Evolutionary conservation across 2,888 invertebrate genomes (phyloP), one percentile per base, ranked within the genome.

Genomic region (Habroteleia sp.): DNA sequence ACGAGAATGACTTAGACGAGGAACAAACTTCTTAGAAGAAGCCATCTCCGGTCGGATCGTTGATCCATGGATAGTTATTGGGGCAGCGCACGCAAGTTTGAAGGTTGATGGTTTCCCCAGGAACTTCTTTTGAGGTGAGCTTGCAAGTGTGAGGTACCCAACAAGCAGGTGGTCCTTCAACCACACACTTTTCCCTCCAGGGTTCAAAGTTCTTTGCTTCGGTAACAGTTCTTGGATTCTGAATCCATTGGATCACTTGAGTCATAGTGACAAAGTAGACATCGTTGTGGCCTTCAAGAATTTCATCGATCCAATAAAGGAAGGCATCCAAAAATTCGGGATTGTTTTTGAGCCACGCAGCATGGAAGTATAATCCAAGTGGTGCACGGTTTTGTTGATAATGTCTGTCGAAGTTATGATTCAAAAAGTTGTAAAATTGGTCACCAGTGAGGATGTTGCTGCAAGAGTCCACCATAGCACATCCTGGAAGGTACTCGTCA

Each of bases 251-350:
- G 81, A 97, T 96, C 3, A 96, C 96, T 89, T 96, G 96, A n/a
- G 97, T 97, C 96, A 96, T 97, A 69, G 97, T 97, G 8, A 96
- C 95, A 88, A 97, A 97, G 90, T 96, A 97, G 5, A 97, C 97
- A 86, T 97, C 97, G 79, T 95, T 95, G 90, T 96, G 95, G 79
- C 93, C 94, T 80, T 92, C 90, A 27, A 96, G 90, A 69, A 96
- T 92, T 89, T 97, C 97, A 87, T 97, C 97, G 84, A 97, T 94
- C 97, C 97, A 97, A 88, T 94, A 96, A 11, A 96, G 90, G 92
- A 97, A 97, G 52, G 96, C 96, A 85, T 97, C 97, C 77, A 97
- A 90, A 88, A 93, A 96, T 89, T 97, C 97, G 37, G 96, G 96
- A 86, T 97, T 96, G 89, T 96, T 96, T 89, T 94, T 96, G 77